Evolutionary conservation across 2,888 invertebrate species (phyloP).

Genomic region (Balanococcus diminutus): DNA sequence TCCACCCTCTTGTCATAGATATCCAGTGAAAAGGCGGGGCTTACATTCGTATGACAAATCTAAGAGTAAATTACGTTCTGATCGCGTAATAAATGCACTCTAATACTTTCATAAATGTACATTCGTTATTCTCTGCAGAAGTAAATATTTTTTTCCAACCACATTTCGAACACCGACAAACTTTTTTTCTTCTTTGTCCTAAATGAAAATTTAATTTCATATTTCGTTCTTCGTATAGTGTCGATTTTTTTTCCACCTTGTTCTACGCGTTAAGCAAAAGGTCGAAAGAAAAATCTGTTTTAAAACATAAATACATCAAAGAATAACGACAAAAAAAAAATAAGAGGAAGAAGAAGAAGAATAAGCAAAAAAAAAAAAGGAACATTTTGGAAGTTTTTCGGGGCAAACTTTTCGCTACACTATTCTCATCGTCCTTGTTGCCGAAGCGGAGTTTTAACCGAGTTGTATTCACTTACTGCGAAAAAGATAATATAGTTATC

Average conservation of each 20-base stretch:
- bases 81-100: no score
- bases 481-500: constrained; percentile 52
- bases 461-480: constrained; percentile 47
- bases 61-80: no score
- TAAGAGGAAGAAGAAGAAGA: not conserved
- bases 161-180: no score
- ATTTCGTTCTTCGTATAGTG: not conserved
- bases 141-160: no score
- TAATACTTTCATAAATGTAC: no score
- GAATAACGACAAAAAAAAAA: not conserved
- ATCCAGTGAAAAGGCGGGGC: no score
- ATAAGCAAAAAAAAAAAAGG: not conserved
- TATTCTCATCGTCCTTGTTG: not conserved
- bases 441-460: constrained; percentile 35
- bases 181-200: not conserved
- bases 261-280: not conserved
- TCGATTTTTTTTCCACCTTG: not conserved
- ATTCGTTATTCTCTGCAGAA: no score
- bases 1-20: not conserved
- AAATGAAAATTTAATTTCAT: constrained; percentile 9
- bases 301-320: constrained; percentile 47
- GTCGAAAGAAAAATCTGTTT: constrained; percentile 24
- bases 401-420: constrained; percentile 32
- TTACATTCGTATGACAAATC: no score
- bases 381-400: constrained; percentile 18